phyloP scores from a whole-genome alignment of 2,797 vertebrate species.

The Gallirallus australis region DNA sequence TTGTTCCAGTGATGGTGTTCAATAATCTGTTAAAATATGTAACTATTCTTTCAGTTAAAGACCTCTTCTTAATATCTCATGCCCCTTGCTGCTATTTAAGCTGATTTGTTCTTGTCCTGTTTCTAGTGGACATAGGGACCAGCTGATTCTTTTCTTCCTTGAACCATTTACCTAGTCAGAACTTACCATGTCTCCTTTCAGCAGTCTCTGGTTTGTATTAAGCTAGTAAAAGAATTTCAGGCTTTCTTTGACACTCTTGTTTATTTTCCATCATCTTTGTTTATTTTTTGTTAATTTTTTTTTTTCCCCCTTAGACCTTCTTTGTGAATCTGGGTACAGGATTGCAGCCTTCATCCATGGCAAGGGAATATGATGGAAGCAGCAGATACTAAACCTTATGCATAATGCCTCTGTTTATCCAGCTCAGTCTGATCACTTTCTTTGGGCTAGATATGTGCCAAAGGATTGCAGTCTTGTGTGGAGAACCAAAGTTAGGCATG shows the following conservation, averaged over 20 bases:
- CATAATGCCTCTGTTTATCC: neutral
- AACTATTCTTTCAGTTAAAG: neutral
- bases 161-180: neutral
- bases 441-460: neutral
- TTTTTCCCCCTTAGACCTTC: neutral
- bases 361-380: neutral
- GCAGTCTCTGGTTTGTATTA: neutral
- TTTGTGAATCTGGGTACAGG: neutral
- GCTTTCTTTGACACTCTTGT: neutral
- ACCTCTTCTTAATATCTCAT: neutral
- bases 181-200: neutral
- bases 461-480: neutral
- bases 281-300: no score
- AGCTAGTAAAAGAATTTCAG: neutral
- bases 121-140: neutral
- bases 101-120: neutral
- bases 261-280: neutral
- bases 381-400: neutral
- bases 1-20: neutral
- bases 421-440: neutral
- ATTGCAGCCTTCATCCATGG: neutral
- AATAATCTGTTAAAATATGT: neutral
- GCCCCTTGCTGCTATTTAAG: neutral
- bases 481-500: neutral
- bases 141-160: neutral